phyloP scores from a whole-genome alignment of 2,113 vertebrate genomes.

The Lepidothrix coronata region DNA sequence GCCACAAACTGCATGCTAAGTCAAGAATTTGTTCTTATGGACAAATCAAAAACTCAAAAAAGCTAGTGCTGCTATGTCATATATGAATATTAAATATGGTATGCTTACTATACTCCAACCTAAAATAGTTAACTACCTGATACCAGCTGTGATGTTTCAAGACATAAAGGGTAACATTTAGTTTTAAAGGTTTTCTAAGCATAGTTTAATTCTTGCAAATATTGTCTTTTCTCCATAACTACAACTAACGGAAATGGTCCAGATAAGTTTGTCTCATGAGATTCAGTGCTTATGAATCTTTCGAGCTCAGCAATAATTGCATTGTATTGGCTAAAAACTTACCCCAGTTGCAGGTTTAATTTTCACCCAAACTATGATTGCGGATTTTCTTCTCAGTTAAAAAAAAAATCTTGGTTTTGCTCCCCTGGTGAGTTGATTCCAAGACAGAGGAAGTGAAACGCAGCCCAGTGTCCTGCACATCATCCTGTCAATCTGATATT shows the following conservation, averaged over 20 bases:
- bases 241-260: conserved; percentile 73
- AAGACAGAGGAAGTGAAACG: conserved; percentile 64
- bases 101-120: conserved; percentile 87
- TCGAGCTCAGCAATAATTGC: conserved; percentile 78
- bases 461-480: conserved; percentile 53
- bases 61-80: conserved; percentile 86
- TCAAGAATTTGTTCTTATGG: conserved; percentile 84
- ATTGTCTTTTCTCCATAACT: conserved; percentile 80
- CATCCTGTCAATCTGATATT: conserved; percentile 60
- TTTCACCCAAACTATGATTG: conserved; percentile 40
- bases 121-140: conserved; percentile 87
- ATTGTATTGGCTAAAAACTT: conserved; percentile 72
- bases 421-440: conserved; percentile 44
- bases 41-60: conserved; percentile 83
- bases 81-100: conserved; percentile 87
- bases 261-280: conserved; percentile 54
- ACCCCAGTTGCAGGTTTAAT: conserved; percentile 69
- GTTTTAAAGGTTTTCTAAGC: conserved; percentile 80
- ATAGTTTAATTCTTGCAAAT: conserved; percentile 81
- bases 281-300: conserved; percentile 59
- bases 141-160: conserved; percentile 85
- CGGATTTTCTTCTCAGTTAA: conserved; percentile 50
- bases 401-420: conserved; percentile 26
- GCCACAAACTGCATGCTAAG: conserved; percentile 99
- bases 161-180: conserved; percentile 83